Percentiles rank a stretch among this genome's conserved stretches.
Conservation (phyloP, 1,140 invertebrate species). For the Hormaphis cornu region DNA sequence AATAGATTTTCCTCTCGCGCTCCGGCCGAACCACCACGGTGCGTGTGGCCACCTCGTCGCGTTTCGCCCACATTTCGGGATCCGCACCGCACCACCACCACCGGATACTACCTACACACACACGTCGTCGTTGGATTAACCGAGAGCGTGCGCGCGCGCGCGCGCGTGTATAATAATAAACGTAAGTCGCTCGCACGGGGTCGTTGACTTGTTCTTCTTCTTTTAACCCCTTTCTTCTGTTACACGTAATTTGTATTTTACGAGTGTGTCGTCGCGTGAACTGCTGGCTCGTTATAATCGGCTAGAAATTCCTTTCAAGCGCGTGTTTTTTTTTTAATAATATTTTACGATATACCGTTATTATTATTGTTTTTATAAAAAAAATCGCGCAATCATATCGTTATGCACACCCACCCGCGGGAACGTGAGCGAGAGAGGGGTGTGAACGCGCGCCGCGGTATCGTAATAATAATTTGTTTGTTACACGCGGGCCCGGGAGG, state of each 20-base stretch:
- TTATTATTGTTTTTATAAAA: neutral
- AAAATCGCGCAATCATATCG: too few species aligned
- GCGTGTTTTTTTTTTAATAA: too few species aligned
- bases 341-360: too few species aligned
- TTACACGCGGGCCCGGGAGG: neutral
- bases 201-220: conserved; percentile 20
- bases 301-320: too few species aligned
- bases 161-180: conserved; percentile 27
- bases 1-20: neutral
- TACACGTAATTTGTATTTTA: neutral
- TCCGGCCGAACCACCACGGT: too few species aligned
- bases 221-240: conserved; percentile 3
- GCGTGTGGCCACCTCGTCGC: neutral
- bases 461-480: too few species aligned
- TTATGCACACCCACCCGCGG: neutral
- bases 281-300: too few species aligned
- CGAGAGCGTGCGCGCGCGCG: too few species aligned
- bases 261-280: too few species aligned
- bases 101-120: neutral
- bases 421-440: neutral
- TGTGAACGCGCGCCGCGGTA: too few species aligned
- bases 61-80: neutral
- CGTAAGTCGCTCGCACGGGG: conserved; percentile 21
- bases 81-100: neutral
- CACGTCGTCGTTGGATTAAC: neutral